Evolutionary conservation across 2,113 vertebrate genomes (phyloP), one percentile per base, ranked within the genome.

Genomic region (Trachemys scripta): DNA sequence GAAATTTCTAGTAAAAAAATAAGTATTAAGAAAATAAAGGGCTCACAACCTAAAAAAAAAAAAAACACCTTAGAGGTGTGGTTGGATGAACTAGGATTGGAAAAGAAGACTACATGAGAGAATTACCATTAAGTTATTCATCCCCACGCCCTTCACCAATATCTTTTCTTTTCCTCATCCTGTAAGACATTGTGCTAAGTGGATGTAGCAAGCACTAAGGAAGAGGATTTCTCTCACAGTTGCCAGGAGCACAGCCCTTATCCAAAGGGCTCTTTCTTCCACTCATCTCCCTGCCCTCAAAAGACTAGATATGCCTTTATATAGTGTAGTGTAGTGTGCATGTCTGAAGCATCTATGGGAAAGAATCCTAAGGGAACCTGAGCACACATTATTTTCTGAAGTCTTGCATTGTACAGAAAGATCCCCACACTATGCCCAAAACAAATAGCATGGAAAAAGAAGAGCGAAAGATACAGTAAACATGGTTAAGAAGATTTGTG

Each of bases 71-170:
- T 20, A 38, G n/a, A 72, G 9, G 19, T 38, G 65, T 17, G 19
- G 20, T 4, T 91, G 51, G 96, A 86, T 80, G 86, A 95, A 91
- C 89, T 38, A 14, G 62, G 27, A 86, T 86, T 51, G 75, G 79
- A 86, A 93, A 89, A 35, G 17, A 62, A 22, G 27, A 88, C 92
- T 72, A 69, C 93, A 69, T 53, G 59, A 86, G 10, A 29, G 20
- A 88, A 80, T 78, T 92, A 69, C 14, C 51, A 90, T 88, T 83
- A 83, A 57, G 59, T 89, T n/a, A 84, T 95, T 91, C 94, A 84
- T 75, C 35, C 13, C 50, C 50, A 50, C 4, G 4, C 57, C 69
- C 9, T n/a, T 50, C 17, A 45, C 53, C 45, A 10, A 80, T 90
- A 92, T 93, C 19, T 49, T 81, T 38, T 85, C 9, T 38, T 25